Conservation (phyloP, 2,113 vertebrate genomes). For the Bostrychus sinensis region DNA sequence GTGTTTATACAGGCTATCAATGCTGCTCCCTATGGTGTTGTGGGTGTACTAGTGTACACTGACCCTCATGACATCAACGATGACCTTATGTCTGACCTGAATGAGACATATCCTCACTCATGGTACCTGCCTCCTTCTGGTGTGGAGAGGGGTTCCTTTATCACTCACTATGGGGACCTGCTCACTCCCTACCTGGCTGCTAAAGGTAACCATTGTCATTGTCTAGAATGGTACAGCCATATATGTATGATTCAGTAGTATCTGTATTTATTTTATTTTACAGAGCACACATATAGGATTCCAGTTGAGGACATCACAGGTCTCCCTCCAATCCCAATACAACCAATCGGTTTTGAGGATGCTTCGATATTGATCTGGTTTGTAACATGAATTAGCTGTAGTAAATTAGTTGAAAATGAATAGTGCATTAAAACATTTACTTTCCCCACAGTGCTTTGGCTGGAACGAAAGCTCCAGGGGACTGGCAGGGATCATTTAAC, state of each 20-base stretch:
- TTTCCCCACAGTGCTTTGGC: constrained; percentile 72
- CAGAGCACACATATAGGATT: constrained; percentile 82
- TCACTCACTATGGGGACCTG: constrained; percentile 79
- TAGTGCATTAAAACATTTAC: background rate
- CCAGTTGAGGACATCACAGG: constrained; percentile 64
- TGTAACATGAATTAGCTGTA: constrained; percentile 39
- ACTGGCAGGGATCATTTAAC: constrained; percentile 84
- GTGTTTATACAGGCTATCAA: constrained; percentile 82
- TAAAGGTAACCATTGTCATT: constrained; percentile 56
- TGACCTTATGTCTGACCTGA: constrained; percentile 69
- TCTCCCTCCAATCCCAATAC: constrained; percentile 85
- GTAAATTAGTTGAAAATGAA: background rate
- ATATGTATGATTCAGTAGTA: too few relatives aligned
- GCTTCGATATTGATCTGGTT: constrained; percentile 86
- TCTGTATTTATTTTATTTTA: background rate
- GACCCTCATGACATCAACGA: constrained; percentile 89
- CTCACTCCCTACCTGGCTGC: constrained; percentile 88
- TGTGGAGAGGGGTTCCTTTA: constrained; percentile 85
- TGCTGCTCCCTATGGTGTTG: constrained; percentile 80
- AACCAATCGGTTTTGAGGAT: constrained; percentile 89
- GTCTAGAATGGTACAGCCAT: background rate
- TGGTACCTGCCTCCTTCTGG: constrained; percentile 87
- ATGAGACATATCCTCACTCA: constrained; percentile 86
- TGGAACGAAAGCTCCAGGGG: constrained; percentile 43
- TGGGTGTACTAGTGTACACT: constrained; percentile 88